Evolutionary conservation across 2,113 vertebrate species (phyloP).

Genomic region (Pelvicachromis taeniatus): DNA sequence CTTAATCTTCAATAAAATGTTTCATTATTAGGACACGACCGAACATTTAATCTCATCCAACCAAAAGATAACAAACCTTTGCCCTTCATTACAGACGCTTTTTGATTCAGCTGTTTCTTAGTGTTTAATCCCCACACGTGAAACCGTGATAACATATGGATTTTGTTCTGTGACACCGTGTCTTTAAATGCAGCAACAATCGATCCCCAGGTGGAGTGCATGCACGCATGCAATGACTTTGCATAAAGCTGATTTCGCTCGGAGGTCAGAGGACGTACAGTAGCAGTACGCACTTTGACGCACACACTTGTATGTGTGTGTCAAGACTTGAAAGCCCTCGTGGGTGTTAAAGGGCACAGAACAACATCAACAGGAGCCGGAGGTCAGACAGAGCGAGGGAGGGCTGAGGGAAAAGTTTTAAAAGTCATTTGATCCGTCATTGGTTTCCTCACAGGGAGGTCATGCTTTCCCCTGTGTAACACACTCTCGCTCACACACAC

Average conservation of each 20-base stretch:
- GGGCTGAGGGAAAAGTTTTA: constrained; percentile 2
- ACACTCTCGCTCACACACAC: too few species aligned
- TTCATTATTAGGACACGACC: background rate
- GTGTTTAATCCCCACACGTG: background rate
- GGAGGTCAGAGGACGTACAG: background rate
- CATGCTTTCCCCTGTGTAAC: background rate
- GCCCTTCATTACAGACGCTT: background rate
- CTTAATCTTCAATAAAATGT: background rate
- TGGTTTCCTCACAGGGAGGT: background rate
- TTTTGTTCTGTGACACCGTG: background rate
- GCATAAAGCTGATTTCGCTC: background rate
- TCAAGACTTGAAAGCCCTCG: background rate
- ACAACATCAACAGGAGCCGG: background rate
- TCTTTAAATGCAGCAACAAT: background rate
- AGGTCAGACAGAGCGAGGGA: background rate
- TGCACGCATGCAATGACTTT: background rate
- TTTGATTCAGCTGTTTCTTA: background rate
- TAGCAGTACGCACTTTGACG: background rate
- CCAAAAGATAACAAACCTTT: background rate
- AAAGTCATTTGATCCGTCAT: constrained; percentile 19
- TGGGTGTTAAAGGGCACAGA: constrained; percentile 4
- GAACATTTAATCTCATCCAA: background rate
- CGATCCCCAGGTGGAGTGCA: background rate
- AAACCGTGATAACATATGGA: background rate
- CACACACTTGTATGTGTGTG: background rate